Evolutionary conservation across 2,888 invertebrate species (phyloP).

Genomic region (Orchesella flavescens): DNA sequence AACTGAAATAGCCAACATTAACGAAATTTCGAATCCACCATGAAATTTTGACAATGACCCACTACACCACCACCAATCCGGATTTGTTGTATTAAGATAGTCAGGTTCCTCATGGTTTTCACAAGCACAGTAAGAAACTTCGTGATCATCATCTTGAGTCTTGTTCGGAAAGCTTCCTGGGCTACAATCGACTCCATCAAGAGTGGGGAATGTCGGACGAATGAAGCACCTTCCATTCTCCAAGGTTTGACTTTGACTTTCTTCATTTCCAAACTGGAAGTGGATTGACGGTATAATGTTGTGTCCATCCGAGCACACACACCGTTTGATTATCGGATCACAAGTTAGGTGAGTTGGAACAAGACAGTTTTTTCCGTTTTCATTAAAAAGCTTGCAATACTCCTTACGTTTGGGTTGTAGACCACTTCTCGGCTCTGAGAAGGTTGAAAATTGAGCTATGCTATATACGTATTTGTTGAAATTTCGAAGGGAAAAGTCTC

Average conservation of each 20-base stretch:
- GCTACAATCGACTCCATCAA: conserved; percentile 24
- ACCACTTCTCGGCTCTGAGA: neutral
- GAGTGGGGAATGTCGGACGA: conserved; percentile 20
- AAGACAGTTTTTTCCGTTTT: neutral
- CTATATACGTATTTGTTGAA: neutral
- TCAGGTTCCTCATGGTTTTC: neutral
- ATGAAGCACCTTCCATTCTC: conserved; percentile 11
- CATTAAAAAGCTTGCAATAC: no score
- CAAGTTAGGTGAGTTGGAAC: conserved; percentile 32
- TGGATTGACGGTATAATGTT: neutral
- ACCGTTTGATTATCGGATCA: neutral
- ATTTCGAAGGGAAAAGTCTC: neutral
- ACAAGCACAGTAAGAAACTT: conserved; percentile 2
- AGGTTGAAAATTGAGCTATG: neutral
- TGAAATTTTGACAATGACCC: no score
- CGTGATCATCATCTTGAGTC: neutral
- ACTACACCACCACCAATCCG: conserved; percentile 35
- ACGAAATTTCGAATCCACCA: no score
- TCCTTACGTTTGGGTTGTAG: neutral
- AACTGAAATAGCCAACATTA: no score
- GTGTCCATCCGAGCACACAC: conserved; percentile 1
- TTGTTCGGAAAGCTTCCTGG: neutral
- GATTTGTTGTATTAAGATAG: conserved; percentile 8
- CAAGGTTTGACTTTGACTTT: neutral
- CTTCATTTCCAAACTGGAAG: conserved; percentile 24